Evolutionary conservation across 2,113 vertebrate genomes (phyloP).

Genomic region (Excalfactoria chinensis): DNA sequence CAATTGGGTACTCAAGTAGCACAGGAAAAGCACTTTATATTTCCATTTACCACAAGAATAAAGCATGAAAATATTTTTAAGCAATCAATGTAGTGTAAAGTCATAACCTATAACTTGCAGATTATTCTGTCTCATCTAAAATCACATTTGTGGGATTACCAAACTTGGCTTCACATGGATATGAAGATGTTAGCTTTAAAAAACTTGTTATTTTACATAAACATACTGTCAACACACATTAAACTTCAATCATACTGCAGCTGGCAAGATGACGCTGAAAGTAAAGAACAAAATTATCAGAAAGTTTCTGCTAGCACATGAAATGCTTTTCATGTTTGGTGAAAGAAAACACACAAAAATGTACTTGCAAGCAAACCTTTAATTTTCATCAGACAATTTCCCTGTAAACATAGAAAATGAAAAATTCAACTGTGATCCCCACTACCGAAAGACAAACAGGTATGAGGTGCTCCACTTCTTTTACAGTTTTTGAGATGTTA

Average conservation of each 20-base stretch:
- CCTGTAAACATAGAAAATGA: constrained; percentile 27
- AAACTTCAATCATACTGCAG: background rate
- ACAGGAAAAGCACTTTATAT: constrained; percentile 52
- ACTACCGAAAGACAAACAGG: background rate
- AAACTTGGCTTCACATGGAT: background rate
- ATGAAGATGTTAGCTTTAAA: background rate
- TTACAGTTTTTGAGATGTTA: constrained; percentile 16
- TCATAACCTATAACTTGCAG: background rate
- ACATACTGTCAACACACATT: background rate
- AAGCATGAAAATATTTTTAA: constrained; percentile 46
- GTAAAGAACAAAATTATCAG: background rate
- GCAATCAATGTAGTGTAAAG: constrained; percentile 51
- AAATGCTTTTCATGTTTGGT: background rate
- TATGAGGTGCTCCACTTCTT: constrained; percentile 18
- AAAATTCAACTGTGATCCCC: constrained; percentile 16
- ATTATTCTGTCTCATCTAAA: background rate
- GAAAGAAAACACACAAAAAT: constrained; percentile 52
- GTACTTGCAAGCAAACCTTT: constrained; percentile 65
- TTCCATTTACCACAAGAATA: constrained; percentile 30
- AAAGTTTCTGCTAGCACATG: background rate
- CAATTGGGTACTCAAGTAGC: constrained; percentile 53
- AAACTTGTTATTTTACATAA: fast-evolving
- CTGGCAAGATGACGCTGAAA: background rate
- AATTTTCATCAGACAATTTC: constrained; percentile 50
- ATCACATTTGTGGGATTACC: background rate